Evolutionary conservation across 1,140 invertebrate species (phyloP).

Genomic region (Listronotus bonariensis): DNA sequence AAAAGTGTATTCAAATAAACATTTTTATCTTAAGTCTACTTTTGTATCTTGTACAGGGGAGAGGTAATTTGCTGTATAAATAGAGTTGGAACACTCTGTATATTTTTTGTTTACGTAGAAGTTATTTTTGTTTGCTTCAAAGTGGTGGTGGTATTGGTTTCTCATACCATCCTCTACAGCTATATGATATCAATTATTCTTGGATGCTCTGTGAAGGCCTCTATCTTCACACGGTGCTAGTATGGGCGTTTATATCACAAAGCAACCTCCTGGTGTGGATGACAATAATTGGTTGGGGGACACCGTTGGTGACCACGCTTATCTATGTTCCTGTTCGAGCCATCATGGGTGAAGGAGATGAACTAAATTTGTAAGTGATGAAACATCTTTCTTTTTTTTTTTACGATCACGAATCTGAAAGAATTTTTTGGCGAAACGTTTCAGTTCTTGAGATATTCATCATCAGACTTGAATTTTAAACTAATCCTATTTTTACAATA

Average conservation of each 20-base stretch:
- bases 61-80: too few relatives aligned
- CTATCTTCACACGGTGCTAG: conserved; percentile 90
- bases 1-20: too few relatives aligned
- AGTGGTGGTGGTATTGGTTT: conserved; percentile 79
- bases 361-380: conserved; percentile 43
- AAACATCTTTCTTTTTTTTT: too few relatives aligned
- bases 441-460: too few relatives aligned
- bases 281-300: conserved; percentile 82
- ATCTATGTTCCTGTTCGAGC: conserved; percentile 69
- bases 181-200: conserved; percentile 89
- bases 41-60: too few relatives aligned
- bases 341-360: conserved; percentile 56
- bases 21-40: too few relatives aligned
- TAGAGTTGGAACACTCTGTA: too few relatives aligned
- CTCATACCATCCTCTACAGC: conserved; percentile 85
- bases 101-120: too few relatives aligned
- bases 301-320: conserved; percentile 71
- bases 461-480: too few relatives aligned
- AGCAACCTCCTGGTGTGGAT: conserved; percentile 81
- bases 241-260: conserved; percentile 88
- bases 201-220: conserved; percentile 96
- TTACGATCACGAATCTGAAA: too few relatives aligned
- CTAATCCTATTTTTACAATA: too few relatives aligned
- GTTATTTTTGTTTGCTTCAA: conserved; percentile 56
- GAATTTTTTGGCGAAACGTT: too few relatives aligned